Percentiles rank a stretch among this genome's conserved stretches.
phyloP scores from a whole-genome alignment of 2,113 vertebrate species.

The Sinocyclocheilus maitianheensis region DNA sequence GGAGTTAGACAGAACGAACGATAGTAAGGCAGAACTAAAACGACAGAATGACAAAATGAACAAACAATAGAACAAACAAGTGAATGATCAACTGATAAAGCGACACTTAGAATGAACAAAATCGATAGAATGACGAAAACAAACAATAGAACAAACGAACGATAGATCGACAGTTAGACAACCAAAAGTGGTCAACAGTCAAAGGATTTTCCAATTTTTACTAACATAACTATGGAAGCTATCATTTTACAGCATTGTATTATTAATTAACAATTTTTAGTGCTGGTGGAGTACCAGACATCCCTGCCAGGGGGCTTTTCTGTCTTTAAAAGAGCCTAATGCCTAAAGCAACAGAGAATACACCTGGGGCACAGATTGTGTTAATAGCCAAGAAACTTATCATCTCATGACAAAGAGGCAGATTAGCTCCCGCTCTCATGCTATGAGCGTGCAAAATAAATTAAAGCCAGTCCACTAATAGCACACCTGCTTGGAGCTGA shows the following conservation, averaged over 20 bases:
- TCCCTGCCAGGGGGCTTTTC: neutral
- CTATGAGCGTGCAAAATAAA: constrained; percentile 45
- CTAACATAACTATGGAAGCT: neutral
- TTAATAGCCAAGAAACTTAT: constrained; percentile 50
- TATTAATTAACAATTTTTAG: neutral
- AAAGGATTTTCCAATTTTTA: too few relatives aligned
- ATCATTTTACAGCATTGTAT: neutral
- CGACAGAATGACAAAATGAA: neutral
- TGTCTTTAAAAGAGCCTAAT: neutral
- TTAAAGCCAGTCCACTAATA: constrained; percentile 37
- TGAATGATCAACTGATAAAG: too few relatives aligned
- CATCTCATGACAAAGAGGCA: constrained; percentile 45
- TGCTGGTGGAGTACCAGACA: neutral
- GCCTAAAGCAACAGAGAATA: constrained; percentile 11
- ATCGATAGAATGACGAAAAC: neutral
- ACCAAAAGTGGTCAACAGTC: neutral
- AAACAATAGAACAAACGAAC: neutral
- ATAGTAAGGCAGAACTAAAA: too few relatives aligned
- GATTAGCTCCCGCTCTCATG: constrained; percentile 43
- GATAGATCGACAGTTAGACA: too few relatives aligned
- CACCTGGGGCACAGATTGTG: constrained; percentile 19
- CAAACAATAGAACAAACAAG: neutral
- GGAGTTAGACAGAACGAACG: too few relatives aligned
- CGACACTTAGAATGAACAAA: too few relatives aligned
- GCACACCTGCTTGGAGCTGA: constrained; percentile 14